These are phyloP conservation scores for Heterohyrax brucei DNA, from an alignment of 2,797 vertebrate genomes.

Conservation along the genomic window DNA sequence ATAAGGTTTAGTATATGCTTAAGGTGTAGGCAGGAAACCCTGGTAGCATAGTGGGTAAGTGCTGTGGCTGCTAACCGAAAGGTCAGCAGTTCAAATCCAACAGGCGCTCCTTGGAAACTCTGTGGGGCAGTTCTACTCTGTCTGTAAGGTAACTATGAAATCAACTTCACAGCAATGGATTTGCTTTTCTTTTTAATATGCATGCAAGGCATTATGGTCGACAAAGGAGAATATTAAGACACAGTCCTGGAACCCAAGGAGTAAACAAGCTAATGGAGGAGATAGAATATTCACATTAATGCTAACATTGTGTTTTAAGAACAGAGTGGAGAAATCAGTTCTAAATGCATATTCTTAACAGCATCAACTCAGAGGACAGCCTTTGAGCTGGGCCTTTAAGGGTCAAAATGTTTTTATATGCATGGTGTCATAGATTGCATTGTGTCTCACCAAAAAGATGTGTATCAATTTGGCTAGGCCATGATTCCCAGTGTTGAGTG, in stretches of 20 bases:
- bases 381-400: background rate
- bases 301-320: background rate
- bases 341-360: background rate
- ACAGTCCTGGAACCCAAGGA: background rate
- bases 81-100: no score
- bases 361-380: background rate
- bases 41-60: no score
- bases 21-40: background rate
- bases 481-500: no score
- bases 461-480: no score
- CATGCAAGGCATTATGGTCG: background rate
- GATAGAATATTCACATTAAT: background rate
- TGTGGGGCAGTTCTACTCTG: no score
- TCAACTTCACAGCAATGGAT: no score
- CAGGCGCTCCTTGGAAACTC: no score
- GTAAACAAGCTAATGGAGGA: background rate
- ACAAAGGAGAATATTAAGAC: background rate
- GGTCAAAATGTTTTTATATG: background rate
- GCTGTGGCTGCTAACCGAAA: no score
- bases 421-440: no score
- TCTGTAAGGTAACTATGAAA: no score
- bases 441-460: no score
- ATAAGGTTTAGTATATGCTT: background rate
- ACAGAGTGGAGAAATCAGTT: background rate
- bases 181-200: background rate